Evolutionary conservation across 1,140 invertebrate species (phyloP).

Genomic region (Tenebrio molitor): DNA sequence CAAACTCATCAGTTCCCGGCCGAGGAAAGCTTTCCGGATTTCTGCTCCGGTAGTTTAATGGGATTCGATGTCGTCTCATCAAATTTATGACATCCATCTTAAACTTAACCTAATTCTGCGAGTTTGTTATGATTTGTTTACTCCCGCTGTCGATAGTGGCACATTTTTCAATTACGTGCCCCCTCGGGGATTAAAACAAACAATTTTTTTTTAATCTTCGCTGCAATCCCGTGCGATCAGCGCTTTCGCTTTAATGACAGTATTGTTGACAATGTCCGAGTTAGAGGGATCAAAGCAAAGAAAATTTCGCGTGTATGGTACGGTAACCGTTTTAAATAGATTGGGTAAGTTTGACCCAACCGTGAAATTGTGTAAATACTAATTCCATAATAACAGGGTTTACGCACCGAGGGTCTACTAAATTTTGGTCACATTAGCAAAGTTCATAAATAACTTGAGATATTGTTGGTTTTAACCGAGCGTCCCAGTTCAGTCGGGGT

Average conservation of each 20-base stretch:
- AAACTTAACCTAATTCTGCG: slow-evolving; percentile 43
- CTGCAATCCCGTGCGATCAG: too few relatives aligned
- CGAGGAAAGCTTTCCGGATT: slow-evolving; percentile 56
- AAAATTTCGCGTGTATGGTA: too few relatives aligned
- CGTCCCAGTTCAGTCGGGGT: not conserved
- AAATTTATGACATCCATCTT: slow-evolving; percentile 56
- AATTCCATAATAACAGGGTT: slow-evolving; percentile 11
- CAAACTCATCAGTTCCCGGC: slow-evolving; percentile 54
- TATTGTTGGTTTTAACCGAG: not conserved
- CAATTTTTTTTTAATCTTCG: too few relatives aligned
- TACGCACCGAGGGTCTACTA: slow-evolving; percentile 1
- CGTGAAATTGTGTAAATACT: slow-evolving; percentile 6
- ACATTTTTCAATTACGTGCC: slow-evolving; percentile 10
- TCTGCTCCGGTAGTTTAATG: slow-evolving; percentile 59
- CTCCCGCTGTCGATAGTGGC: not conserved
- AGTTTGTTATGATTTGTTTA: slow-evolving; percentile 38
- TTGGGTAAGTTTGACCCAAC: not conserved
- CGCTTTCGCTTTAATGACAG: too few relatives aligned
- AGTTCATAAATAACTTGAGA: slow-evolving; percentile 7
- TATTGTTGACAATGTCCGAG: too few relatives aligned
- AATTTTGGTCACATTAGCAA: slow-evolving; percentile 6
- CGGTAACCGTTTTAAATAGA: not conserved
- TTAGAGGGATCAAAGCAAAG: too few relatives aligned
- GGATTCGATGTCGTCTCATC: slow-evolving; percentile 57
- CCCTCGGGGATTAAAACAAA: too few relatives aligned